These are phyloP conservation scores for Ichneumoninae sp. DNA, from an alignment of 2,888 invertebrate genomes.

Conservation along the genomic window DNA sequence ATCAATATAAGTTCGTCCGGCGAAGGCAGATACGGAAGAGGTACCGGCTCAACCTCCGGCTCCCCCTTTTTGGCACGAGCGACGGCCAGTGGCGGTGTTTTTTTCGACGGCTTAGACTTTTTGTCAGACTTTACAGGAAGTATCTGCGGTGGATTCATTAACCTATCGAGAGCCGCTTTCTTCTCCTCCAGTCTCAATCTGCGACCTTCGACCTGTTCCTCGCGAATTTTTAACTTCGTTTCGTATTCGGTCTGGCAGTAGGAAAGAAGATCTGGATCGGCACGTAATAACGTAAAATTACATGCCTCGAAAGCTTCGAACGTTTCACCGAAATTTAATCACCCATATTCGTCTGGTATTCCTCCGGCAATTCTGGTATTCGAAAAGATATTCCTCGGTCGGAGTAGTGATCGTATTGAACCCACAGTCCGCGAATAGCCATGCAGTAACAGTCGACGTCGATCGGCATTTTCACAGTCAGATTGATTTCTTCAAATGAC, in stretches of 20 bases:
- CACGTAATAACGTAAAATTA: background rate
- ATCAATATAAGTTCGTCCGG: conserved; percentile 77
- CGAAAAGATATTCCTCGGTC: conserved; percentile 82
- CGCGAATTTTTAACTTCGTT: conserved; percentile 82
- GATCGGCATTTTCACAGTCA: conserved; percentile 86
- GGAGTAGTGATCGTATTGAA: conserved; percentile 87
- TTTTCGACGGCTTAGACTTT: conserved; percentile 66
- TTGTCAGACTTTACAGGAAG: conserved; percentile 61
- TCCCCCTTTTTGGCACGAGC: conserved; percentile 76
- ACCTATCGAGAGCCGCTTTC: conserved; percentile 81
- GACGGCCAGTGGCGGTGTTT: conserved; percentile 47
- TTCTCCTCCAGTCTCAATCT: conserved; percentile 84
- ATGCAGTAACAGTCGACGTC: conserved; percentile 86
- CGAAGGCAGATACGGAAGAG: conserved; percentile 82
- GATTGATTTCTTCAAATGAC: conserved; percentile 85
- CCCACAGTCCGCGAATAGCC: conserved; percentile 86
- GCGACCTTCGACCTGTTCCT: conserved; percentile 84
- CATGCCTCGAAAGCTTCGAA: background rate
- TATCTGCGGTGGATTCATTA: conserved; percentile 82
- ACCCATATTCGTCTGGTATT: conserved; percentile 72
- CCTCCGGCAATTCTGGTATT: conserved; percentile 81
- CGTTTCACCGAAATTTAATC: conserved; percentile 9
- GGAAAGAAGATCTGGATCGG: conserved; percentile 84
- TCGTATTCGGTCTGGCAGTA: conserved; percentile 85
- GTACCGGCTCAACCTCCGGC: conserved; percentile 83